These are phyloP conservation scores for Danaus chrysippus DNA, from an alignment of 2,888 invertebrate species.

Conservation along the genomic window DNA sequence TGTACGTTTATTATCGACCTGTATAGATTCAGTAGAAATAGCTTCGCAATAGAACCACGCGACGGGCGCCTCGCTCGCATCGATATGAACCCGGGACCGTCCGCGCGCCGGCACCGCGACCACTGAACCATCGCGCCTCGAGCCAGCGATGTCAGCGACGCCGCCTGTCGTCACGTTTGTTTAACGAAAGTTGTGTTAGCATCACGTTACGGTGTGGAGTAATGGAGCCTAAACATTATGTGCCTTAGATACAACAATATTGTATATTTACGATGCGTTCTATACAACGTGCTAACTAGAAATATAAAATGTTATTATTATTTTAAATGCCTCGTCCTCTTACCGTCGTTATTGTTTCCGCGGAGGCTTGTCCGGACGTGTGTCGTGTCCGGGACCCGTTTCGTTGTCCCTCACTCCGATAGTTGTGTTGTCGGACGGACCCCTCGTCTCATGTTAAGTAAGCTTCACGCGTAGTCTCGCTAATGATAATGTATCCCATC, in stretches of 20 bases:
- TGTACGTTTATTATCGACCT: constrained; percentile 53
- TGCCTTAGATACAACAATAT: constrained; percentile 81
- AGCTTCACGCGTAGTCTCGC: constrained; percentile 75
- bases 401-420: constrained; percentile 28
- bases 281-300: constrained; percentile 79
- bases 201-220: constrained; percentile 75
- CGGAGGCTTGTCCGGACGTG: constrained; percentile 61
- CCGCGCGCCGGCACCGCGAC: too few relatives aligned
- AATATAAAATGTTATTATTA: constrained; percentile 66
- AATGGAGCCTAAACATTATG: constrained; percentile 80
- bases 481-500: constrained; percentile 72
- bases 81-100: too few relatives aligned
- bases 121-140: not conserved
- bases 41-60: constrained; percentile 61
- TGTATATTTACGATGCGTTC: constrained; percentile 79
- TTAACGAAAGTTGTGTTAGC: constrained; percentile 61
- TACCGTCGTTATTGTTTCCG: constrained; percentile 64
- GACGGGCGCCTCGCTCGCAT: constrained; percentile 40
- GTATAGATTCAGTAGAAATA: constrained; percentile 61
- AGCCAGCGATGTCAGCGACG: constrained; percentile 12
- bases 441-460: constrained; percentile 70
- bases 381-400: constrained; percentile 42
- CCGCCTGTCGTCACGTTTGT: constrained; percentile 49
- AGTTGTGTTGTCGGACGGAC: constrained; percentile 41
- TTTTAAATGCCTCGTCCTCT: constrained; percentile 67